These are phyloP conservation scores for Rhagologus leucostigma DNA, from an alignment of 2,113 vertebrate genomes.

Conservation along the genomic window DNA sequence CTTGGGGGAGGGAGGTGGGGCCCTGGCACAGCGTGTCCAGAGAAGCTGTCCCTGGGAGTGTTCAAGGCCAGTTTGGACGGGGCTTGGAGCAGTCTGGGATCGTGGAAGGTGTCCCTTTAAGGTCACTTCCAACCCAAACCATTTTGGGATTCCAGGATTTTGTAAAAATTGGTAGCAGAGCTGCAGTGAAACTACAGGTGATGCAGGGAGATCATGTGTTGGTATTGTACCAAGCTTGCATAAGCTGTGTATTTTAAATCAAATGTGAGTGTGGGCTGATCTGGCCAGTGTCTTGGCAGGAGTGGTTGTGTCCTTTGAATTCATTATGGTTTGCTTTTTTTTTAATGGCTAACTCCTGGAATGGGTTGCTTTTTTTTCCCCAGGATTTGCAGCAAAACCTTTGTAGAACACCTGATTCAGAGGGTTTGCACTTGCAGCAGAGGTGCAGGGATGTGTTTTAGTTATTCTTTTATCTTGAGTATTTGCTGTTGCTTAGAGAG, in stretches of 20 bases:
- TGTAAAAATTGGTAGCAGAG: background rate
- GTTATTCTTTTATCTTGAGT: background rate
- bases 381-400: background rate
- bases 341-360: background rate
- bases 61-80: fast-evolving
- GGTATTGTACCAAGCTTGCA: background rate
- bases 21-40: background rate
- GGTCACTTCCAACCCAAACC: background rate
- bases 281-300: background rate
- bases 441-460: background rate
- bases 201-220: background rate
- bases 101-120: background rate
- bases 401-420: background rate
- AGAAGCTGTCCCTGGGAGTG: background rate
- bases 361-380: fast-evolving
- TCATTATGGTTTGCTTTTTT: background rate
- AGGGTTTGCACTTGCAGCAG: background rate
- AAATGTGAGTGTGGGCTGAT: background rate
- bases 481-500: background rate
- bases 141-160: background rate
- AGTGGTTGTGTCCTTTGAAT: background rate
- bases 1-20: background rate
- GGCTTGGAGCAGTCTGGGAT: fast-evolving
- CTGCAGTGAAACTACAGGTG: background rate
- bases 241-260: background rate